Base-by-base conservation (phyloP, 2,113 vertebrate species). In the Oryzias curvinotus region DNA sequence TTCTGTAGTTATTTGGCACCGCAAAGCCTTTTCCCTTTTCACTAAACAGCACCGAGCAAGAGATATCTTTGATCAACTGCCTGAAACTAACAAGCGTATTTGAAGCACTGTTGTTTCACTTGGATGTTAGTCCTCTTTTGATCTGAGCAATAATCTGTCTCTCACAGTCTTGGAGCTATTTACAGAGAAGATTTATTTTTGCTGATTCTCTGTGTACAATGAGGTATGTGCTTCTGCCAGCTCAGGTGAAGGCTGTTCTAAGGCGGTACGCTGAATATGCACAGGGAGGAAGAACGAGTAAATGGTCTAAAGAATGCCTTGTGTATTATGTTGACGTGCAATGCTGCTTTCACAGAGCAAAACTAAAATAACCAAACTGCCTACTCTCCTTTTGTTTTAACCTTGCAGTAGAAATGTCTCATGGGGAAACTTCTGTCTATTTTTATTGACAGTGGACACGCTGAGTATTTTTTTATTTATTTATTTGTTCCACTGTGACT, bases 101-200 rank as follows among this genome's bases (percentile, higher is more conserved):
- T 66, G 65, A 78, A 68, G 56, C 57, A 58, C 60, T 53, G 71
- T 68, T 88, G 77, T 85, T 84, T 81, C 69, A 65, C 57, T 51
- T n/a, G 23, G 66, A 68, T 83, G 77, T 80, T 62, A 45, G 57
- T 49, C 68, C 54, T 77, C 75, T 81, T 85, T 87, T 85, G 86
- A 88, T 83, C 67, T 73, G 70, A 77, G 78, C 68, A 83, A 77
- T 85, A 82, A 85, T 81, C 78, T 72, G 65, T 80, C 80, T 87
- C 73, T 78, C 53, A 23, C 61, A 83, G 65, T 78, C 76, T 74
- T 77, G 45, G 63, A 85, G 86, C 81, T 88, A 88, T 87, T 90
- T 87, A 82, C 80, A 85, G 78, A 71, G 62, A 66, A 81, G 80
- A 86, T 86, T 85, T 85, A 88, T 83, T 79, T 23, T 81, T 73